Conservation (phyloP, 2,888 invertebrate genomes). For the Pinctada fucata region DNA sequence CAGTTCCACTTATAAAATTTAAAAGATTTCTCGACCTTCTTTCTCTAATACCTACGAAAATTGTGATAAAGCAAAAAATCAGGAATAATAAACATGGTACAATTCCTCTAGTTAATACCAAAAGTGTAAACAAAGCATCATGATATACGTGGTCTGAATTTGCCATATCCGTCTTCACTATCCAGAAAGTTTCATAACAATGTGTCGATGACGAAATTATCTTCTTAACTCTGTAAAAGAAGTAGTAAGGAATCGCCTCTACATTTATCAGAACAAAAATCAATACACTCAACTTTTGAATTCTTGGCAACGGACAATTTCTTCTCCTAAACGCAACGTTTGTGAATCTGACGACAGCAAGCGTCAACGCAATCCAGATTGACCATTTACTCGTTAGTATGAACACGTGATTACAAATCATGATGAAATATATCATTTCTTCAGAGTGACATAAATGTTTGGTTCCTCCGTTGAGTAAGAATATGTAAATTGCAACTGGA, state of each 20-base stretch:
- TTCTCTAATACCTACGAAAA: background rate
- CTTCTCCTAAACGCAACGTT: background rate
- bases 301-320: background rate
- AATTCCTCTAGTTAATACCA: background rate
- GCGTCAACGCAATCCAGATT: background rate
- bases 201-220: too few species aligned
- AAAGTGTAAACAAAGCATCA: background rate
- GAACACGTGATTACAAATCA: background rate
- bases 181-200: background rate
- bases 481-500: background rate
- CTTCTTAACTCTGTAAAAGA: background rate
- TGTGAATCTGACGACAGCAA: background rate
- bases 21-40: background rate
- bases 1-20: background rate
- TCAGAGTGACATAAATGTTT: background rate
- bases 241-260: background rate
- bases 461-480: background rate
- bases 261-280: background rate
- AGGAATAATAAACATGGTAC: background rate
- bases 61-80: background rate
- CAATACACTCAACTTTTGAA: background rate
- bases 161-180: background rate
- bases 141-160: background rate
- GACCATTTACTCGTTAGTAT: background rate
- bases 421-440: background rate